A percentile compares a stretch with the other conserved stretches of the same genome.
phyloP scores from a whole-genome alignment of 1,140 invertebrate genomes.

The Wasmannia auropunctata region DNA sequence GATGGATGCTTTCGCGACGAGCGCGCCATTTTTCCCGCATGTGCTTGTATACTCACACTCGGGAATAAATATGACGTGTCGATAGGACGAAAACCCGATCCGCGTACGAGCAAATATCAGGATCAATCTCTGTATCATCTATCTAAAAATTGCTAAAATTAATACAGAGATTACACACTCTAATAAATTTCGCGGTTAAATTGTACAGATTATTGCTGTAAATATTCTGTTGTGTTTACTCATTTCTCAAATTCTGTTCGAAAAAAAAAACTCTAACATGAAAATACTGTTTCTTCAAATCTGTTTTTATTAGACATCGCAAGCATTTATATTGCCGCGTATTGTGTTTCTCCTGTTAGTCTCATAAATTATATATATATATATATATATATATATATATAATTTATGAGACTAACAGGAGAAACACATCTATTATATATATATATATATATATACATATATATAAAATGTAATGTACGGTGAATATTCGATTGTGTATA shows the following conservation, averaged over 20 bases:
- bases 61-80: slow-evolving; percentile 17
- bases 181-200: background rate
- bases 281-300: background rate
- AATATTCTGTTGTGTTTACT: background rate
- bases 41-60: background rate
- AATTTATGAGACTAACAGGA: background rate
- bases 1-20: slow-evolving; percentile 62
- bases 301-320: background rate
- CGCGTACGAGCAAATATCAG: background rate
- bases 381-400: too few species aligned
- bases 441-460: slow-evolving; percentile 27
- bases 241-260: background rate
- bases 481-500: slow-evolving; percentile 35
- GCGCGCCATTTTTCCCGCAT: slow-evolving; percentile 17
- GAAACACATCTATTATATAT: too few species aligned
- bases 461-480: slow-evolving; percentile 19
- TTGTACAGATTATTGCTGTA: background rate
- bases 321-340: background rate
- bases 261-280: background rate
- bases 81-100: background rate
- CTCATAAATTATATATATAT: background rate
- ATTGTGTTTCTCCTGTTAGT: background rate
- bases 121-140: background rate
- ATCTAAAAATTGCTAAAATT: background rate
- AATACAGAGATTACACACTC: background rate